A percentile compares a stretch with the other conserved stretches of the same genome.
Evolutionary conservation across 2,888 invertebrate genomes (phyloP).

Genomic region (Rhagium mordax): DNA sequence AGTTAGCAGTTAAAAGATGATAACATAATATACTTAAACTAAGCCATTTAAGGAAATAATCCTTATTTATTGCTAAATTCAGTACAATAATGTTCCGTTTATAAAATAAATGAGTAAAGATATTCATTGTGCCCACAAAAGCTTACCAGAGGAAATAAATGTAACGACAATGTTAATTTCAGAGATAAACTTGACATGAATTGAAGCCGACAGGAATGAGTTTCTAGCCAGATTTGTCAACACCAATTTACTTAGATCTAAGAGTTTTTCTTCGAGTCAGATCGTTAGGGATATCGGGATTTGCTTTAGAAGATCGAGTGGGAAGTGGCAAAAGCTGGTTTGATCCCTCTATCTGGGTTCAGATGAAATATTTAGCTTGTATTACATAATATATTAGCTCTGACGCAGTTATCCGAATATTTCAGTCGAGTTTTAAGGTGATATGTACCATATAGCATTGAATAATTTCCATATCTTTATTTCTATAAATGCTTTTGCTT

Average conservation of each 20-base stretch:
- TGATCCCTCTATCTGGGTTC: neutral
- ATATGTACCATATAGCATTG: too few species aligned
- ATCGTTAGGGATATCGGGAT: slow-evolving; percentile 14
- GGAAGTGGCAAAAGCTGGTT: neutral
- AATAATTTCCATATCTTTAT: too few species aligned
- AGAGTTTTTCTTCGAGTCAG: slow-evolving; percentile 7
- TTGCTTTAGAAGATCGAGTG: slow-evolving; percentile 3
- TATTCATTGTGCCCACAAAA: neutral
- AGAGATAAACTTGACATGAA: slow-evolving; percentile 22
- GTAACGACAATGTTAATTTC: slow-evolving; percentile 9
- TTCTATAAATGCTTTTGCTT: too few species aligned
- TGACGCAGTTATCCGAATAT: neutral
- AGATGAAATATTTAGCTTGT: neutral
- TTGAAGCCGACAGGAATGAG: slow-evolving; percentile 11
- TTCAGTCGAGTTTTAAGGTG: neutral
- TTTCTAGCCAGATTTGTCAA: slow-evolving; percentile 23
- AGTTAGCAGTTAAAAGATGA: neutral
- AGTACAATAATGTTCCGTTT: neutral
- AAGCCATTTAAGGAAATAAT: neutral
- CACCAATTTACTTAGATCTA: slow-evolving; percentile 10
- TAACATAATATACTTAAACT: neutral
- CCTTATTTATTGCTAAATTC: neutral
- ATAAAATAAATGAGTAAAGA: neutral
- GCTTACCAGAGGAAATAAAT: slow-evolving; percentile 4
- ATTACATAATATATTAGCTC: neutral